A percentile compares a stretch with the other conserved stretches of the same genome.
These are phyloP conservation scores for Dicranocentrus wangi DNA, from an alignment of 2,888 invertebrate genomes.

Conservation along the genomic window DNA sequence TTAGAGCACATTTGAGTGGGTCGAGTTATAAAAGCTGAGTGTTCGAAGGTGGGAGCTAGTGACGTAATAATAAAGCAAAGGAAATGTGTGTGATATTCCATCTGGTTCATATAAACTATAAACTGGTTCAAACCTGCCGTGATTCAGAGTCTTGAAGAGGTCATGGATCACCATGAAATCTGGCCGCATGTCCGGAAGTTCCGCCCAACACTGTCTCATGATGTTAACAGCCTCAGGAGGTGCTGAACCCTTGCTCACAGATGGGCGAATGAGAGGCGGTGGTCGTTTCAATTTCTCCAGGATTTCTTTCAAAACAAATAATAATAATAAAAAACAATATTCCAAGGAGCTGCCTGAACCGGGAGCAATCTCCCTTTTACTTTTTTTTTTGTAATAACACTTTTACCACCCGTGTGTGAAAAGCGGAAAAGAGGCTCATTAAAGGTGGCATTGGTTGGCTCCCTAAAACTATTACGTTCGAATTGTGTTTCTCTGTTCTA, in stretches of 20 bases:
- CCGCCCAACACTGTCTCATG: conserved; percentile 96
- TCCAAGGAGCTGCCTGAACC: not conserved
- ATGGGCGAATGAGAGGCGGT: conserved; percentile 93
- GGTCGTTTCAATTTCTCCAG: conserved; percentile 89
- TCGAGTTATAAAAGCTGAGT: no score
- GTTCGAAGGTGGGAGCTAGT: no score
- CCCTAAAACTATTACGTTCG: no score
- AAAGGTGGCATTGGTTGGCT: conserved; percentile 1
- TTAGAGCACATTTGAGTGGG: no score
- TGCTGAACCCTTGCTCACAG: conserved; percentile 93
- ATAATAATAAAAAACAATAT: conserved; percentile 4
- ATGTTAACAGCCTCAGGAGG: conserved; percentile 92
- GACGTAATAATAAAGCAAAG: no score
- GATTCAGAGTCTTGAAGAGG: conserved; percentile 90
- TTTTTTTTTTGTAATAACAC: not conserved
- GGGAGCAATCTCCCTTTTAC: not conserved
- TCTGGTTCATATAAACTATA: no score
- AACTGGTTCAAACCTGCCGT: conserved; percentile 82
- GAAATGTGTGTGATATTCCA: no score
- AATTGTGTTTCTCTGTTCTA: no score
- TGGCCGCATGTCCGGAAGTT: conserved; percentile 86
- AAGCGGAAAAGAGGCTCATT: no score
- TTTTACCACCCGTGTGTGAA: conserved; percentile 21
- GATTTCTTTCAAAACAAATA: conserved; percentile 80
- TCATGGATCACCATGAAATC: conserved; percentile 90